Base-by-base conservation (phyloP, 1,140 invertebrate species). In the Megalonaias nervosa region DNA sequence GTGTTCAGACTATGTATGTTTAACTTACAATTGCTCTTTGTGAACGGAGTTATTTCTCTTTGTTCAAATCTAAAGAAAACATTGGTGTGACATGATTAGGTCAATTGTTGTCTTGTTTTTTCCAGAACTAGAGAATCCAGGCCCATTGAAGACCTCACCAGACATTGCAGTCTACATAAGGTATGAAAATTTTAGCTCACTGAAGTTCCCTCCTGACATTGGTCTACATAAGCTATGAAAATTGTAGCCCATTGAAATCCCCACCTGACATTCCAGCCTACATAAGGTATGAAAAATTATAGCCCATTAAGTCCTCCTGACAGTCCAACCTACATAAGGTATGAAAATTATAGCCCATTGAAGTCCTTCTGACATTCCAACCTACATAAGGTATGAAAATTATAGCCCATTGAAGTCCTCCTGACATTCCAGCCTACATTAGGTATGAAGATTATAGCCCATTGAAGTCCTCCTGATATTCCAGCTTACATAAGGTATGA, bases 121-220 rank as follows among this genome's bases (percentile, higher is more conserved):
- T 86, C 71, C 78, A 90, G 89, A 87, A 60, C 75, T 88, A 57
- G 89, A 89, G 58, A 75, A 75, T 66, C 83, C 88, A 14, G 77
- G 78, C 23, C 79, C 82, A 60, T 85, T 83, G 23, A 87, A 87
- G 58, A 71, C 81, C 26, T 75, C 81, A 6, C 68, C 83, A 66
- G 86, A 87, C 60, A 79, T 84, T 21, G 74, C 74, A 16, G 57
- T 74, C 66, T 85, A 86, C 60, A 81, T 87, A 17, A 83, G 86
- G 84, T 87, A 75, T 75, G 61, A 48, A 48, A 48, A 48, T 48
- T 48, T 9, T 48, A 48, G 38, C 38, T 5, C 21, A 31, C 21
- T 67, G 6, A 67, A 31, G 17, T 31, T 4, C 26, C n/a, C 66
- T 56, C 19, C 19, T 31, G 15, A 21, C 11, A 19, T 65, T 12